Conservation (phyloP, 2,797 vertebrate species). For the Hypotaenidia okinawae region DNA sequence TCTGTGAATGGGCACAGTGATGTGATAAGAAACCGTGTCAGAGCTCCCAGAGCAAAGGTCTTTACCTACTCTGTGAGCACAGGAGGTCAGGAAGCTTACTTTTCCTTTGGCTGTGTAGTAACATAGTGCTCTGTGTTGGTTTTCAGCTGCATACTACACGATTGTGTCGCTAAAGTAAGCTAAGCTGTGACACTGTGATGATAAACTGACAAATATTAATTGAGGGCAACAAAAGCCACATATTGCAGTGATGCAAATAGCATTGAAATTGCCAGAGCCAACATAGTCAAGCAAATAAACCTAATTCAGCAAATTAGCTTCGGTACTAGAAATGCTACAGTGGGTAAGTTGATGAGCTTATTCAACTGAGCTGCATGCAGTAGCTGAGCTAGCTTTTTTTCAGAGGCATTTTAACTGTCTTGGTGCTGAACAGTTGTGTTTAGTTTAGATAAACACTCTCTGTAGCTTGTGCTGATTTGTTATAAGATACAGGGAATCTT, state of each 20-base stretch:
- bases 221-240: not conserved
- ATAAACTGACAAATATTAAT: not conserved
- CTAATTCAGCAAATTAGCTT: slow-evolving; percentile 13
- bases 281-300: not conserved
- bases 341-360: slow-evolving; percentile 9
- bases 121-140: not conserved
- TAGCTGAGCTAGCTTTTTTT: slow-evolving; percentile 33
- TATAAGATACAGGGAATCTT: not conserved
- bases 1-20: accelerated
- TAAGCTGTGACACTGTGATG: not conserved
- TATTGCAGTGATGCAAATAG: not conserved
- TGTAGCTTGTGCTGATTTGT: not conserved
- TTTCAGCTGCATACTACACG: not conserved
- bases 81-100: not conserved
- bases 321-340: slow-evolving; percentile 44
- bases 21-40: accelerated
- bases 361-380: not conserved
- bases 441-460: not conserved
- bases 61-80: not conserved
- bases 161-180: accelerated
- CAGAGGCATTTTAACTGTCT: not conserved
- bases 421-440: not conserved
- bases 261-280: not conserved
- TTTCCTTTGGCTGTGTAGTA: not conserved
- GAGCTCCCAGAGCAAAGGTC: not conserved